Percentiles rank a stretch among this genome's conserved stretches.
These are phyloP conservation scores for Drosophila suboccidentalis DNA, from an alignment of 2,888 invertebrate species.

Conservation along the genomic window DNA sequence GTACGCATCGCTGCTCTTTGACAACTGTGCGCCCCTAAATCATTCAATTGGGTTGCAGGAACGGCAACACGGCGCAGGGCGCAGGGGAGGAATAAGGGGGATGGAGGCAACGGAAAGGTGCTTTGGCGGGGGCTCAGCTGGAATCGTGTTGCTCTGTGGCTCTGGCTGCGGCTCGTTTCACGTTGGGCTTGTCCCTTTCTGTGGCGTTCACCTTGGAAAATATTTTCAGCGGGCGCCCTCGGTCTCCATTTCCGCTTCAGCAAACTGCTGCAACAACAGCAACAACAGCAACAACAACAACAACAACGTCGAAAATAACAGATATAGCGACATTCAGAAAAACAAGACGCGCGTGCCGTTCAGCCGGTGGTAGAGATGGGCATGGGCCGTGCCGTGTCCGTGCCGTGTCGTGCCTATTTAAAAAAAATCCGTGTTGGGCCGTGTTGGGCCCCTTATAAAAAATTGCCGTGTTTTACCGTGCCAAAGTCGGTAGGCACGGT, in stretches of 20 bases:
- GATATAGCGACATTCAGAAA: slow-evolving; percentile 55
- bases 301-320: slow-evolving; percentile 10
- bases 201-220: slow-evolving; percentile 78
- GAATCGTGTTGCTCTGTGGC: slow-evolving; percentile 55
- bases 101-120: slow-evolving; percentile 22
- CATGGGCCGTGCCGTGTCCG: no score
- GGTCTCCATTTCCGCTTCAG: slow-evolving; percentile 70
- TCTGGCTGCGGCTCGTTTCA: slow-evolving; percentile 44
- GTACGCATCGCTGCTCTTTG: slow-evolving; percentile 80
- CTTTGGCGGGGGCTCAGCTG: slow-evolving; percentile 61
- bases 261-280: slow-evolving; percentile 56
- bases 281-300: slow-evolving; percentile 40
- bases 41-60: slow-evolving; percentile 69
- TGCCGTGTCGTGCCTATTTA: no score
- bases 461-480: no score
- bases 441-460: no score
- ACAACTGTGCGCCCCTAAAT: slow-evolving; percentile 77
- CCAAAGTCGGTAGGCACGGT: no score
- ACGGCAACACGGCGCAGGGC: background rate
- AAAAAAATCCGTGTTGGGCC: no score
- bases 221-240: slow-evolving; percentile 70
- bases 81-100: background rate
- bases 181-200: slow-evolving; percentile 59
- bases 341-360: slow-evolving; percentile 79
- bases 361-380: slow-evolving; percentile 45